A percentile compares a stretch with the other conserved stretches of the same genome.
phyloP scores from a whole-genome alignment of 1,140 invertebrate species.

The Drosophila jambulina region DNA sequence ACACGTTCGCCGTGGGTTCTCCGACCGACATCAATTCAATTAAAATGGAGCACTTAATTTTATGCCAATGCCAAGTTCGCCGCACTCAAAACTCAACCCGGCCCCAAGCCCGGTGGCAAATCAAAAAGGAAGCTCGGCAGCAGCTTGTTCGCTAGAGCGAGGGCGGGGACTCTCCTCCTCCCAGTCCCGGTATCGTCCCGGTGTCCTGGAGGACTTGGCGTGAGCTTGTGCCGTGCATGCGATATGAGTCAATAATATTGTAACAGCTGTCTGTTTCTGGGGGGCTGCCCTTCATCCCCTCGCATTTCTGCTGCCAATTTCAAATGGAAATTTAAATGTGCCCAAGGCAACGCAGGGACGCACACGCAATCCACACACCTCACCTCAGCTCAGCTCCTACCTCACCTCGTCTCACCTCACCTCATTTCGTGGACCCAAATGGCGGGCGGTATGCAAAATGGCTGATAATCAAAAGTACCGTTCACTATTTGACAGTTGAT shows the following conservation, averaged over 20 bases:
- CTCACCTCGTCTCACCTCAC: background rate
- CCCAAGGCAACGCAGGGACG: slow-evolving; percentile 37
- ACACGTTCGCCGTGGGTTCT: slow-evolving; percentile 21
- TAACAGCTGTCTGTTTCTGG: slow-evolving; percentile 75
- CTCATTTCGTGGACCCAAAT: background rate
- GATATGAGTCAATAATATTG: slow-evolving; percentile 83
- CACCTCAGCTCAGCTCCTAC: background rate
- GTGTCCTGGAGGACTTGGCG: slow-evolving; percentile 43
- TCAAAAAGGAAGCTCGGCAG: slow-evolving; percentile 53
- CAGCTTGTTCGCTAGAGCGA: slow-evolving; percentile 20
- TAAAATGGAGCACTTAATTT: slow-evolving; percentile 82
- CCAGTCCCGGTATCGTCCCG: background rate
- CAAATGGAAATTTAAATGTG: slow-evolving; percentile 78
- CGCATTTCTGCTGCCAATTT: slow-evolving; percentile 51
- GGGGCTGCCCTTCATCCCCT: slow-evolving; percentile 16
- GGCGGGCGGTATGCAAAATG: slow-evolving; percentile 51
- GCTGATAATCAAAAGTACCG: slow-evolving; percentile 64
- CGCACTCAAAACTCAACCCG: slow-evolving; percentile 65
- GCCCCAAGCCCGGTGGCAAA: slow-evolving; percentile 51
- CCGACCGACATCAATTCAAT: slow-evolving; percentile 72
- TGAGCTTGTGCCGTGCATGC: slow-evolving; percentile 67
- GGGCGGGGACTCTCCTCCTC: slow-evolving; percentile 9
- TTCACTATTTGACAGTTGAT: slow-evolving; percentile 72
- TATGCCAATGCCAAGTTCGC: slow-evolving; percentile 79
- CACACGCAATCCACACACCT: slow-evolving; percentile 8